phyloP scores from a whole-genome alignment of 2,888 invertebrate species.

The Erebia aethiops region DNA sequence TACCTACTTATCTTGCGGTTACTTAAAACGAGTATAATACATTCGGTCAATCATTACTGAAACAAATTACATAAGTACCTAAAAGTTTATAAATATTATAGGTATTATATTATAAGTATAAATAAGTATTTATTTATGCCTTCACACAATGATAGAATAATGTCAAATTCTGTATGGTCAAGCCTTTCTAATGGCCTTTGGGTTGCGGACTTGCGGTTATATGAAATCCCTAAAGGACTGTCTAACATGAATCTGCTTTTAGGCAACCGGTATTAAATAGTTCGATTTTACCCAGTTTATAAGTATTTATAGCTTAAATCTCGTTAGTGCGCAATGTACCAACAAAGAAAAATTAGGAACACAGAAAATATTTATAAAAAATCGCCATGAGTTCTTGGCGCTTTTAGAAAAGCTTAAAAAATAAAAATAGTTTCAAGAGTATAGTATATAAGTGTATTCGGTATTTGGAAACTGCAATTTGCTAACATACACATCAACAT shows the following conservation, averaged over 20 bases:
- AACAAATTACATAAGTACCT: not conserved
- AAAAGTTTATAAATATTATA: not conserved
- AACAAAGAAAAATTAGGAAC: not conserved
- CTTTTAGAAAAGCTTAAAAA: too few species aligned
- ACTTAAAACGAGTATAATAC: not conserved
- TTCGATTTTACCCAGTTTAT: conserved; percentile 17
- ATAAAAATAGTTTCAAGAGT: too few species aligned
- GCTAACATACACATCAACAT: not conserved
- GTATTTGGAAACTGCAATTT: not conserved
- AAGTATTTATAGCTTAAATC: not conserved
- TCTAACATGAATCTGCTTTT: conserved; percentile 76
- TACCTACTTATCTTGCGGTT: not conserved
- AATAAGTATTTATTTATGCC: not conserved
- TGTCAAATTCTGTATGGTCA: conserved; percentile 55
- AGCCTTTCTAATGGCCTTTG: conserved; percentile 73
- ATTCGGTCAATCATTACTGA: too few species aligned
- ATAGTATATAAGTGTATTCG: too few species aligned
- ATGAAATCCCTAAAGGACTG: conserved; percentile 69
- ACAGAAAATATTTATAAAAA: not conserved
- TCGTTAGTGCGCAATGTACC: not conserved
- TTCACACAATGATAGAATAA: not conserved
- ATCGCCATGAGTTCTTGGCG: too few species aligned
- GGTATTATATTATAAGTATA: too few species aligned
- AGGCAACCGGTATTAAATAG: conserved; percentile 42
- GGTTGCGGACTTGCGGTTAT: conserved; percentile 72